phyloP scores from a whole-genome alignment of 2,888 invertebrate species.

The Megaustenia siamemsis region DNA sequence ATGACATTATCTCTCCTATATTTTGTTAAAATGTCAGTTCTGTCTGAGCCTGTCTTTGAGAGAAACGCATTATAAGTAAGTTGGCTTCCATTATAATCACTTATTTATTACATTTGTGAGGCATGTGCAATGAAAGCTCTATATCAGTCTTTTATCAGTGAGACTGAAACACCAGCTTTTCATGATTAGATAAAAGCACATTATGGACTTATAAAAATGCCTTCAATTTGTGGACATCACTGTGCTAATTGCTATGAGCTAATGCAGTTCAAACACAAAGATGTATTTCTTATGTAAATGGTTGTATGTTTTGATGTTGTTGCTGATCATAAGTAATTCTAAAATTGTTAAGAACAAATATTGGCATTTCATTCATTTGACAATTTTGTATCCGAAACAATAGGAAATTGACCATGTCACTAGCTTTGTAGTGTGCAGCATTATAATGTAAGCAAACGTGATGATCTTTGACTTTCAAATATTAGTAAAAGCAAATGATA shows the following conservation, averaged over 20 bases:
- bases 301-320: background rate
- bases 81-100: background rate
- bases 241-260: background rate
- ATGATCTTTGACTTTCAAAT: background rate
- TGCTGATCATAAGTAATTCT: too few species aligned
- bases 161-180: background rate
- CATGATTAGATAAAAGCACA: background rate
- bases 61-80: background rate
- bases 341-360: too few species aligned
- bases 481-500: background rate
- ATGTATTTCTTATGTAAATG: background rate
- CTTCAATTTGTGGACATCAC: background rate
- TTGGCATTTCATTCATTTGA: background rate
- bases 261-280: background rate
- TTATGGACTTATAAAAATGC: background rate
- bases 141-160: background rate
- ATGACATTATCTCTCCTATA: background rate
- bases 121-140: background rate
- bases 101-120: background rate
- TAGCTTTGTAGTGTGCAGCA: conserved; percentile 7
- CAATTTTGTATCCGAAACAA: background rate
- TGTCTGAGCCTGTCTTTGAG: background rate
- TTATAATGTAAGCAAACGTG: background rate
- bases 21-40: background rate
- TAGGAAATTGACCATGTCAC: background rate